These are phyloP conservation scores for Pachypeltis micranthus DNA, from an alignment of 1,140 invertebrate species.

Conservation along the genomic window DNA sequence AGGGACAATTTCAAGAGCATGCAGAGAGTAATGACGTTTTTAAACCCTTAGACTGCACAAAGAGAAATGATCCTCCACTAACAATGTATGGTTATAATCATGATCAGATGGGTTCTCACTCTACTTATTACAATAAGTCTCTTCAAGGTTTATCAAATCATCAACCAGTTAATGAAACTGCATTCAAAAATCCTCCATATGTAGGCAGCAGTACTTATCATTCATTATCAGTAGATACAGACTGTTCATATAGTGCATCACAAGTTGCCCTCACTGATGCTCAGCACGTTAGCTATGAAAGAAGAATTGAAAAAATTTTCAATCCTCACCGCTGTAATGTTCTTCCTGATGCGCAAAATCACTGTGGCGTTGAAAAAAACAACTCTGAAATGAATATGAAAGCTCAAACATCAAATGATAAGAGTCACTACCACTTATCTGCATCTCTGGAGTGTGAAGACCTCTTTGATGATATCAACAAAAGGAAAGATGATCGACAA, in stretches of 20 bases:
- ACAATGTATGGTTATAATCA: background rate
- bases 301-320: conserved; percentile 5
- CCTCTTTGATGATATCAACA: conserved; percentile 8
- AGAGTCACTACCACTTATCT: background rate
- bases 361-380: background rate
- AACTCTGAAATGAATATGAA: background rate
- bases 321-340: background rate
- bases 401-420: background rate
- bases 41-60: conserved; percentile 4
- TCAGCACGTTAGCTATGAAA: background rate
- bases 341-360: background rate
- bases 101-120: background rate
- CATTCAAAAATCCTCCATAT: background rate
- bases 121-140: background rate
- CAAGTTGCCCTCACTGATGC: background rate
- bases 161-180: background rate
- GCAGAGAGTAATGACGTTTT: background rate
- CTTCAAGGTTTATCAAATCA: background rate
- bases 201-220: background rate
- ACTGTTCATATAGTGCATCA: background rate
- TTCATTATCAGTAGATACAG: background rate
- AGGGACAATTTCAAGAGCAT: background rate
- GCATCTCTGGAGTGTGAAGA: background rate
- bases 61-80: background rate
- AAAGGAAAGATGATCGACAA: background rate